phyloP scores from a whole-genome alignment of 2,888 invertebrate genomes.

The Dasysyrphus tricinctus region DNA sequence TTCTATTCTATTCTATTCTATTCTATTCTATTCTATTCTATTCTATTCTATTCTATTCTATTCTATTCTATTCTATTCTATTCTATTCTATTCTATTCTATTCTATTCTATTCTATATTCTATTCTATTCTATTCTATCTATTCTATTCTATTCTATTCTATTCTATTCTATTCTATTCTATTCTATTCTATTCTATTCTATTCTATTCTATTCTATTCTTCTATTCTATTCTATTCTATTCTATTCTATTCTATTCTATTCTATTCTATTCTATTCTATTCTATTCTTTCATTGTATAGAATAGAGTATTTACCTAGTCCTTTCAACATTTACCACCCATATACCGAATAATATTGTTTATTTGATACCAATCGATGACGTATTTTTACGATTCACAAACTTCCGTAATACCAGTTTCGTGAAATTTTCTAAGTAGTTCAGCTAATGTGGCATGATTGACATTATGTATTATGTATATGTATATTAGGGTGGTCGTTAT shows the following conservation, averaged over 20 bases:
- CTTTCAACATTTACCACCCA: no score
- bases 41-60: slow-evolving; percentile 5
- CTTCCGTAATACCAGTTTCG: no score
- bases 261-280: slow-evolving; percentile 4
- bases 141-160: slow-evolving; percentile 5
- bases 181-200: slow-evolving; percentile 5
- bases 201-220: slow-evolving; percentile 5
- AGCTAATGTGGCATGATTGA: no score
- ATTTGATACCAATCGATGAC: no score
- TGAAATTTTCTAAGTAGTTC: no score
- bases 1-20: slow-evolving; percentile 5
- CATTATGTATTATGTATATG: no score
- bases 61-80: slow-evolving; percentile 5
- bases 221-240: slow-evolving; percentile 5
- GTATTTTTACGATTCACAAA: no score
- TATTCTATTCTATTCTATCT: slow-evolving; percentile 1
- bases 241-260: slow-evolving; percentile 5
- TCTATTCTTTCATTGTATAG: no score
- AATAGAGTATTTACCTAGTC: no score
- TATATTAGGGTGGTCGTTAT: no score
- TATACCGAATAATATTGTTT: no score
- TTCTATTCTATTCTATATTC: slow-evolving; percentile 5
- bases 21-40: slow-evolving; percentile 5
- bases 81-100: slow-evolving; percentile 5
- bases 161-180: slow-evolving; percentile 5